phyloP scores from a whole-genome alignment of 1,140 invertebrate genomes.

The Atta texana region DNA sequence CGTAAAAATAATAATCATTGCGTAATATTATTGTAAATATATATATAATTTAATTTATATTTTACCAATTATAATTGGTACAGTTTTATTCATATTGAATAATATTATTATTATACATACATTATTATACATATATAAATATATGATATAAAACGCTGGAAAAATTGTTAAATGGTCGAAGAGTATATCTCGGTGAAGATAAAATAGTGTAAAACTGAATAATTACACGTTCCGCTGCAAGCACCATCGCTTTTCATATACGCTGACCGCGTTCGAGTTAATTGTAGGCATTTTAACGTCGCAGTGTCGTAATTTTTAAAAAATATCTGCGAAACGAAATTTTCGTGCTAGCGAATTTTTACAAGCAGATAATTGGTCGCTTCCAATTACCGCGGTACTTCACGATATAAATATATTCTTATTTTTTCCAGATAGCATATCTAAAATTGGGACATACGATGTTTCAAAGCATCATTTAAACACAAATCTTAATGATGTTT shows the following conservation, averaged over 20 bases:
- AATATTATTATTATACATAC: not conserved
- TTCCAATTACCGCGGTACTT: slow-evolving; percentile 12
- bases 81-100: not conserved
- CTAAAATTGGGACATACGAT: too few species aligned
- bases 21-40: not conserved
- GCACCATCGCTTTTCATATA: slow-evolving; percentile 24
- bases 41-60: not conserved
- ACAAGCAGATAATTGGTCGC: slow-evolving; percentile 19
- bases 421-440: too few species aligned
- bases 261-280: slow-evolving; percentile 9
- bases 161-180: not conserved
- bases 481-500: too few species aligned
- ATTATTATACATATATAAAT: not conserved
- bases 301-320: not conserved
- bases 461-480: too few species aligned
- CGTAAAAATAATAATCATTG: not conserved
- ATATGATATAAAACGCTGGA: not conserved
- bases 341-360: slow-evolving; percentile 4
- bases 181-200: not conserved
- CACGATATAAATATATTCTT: not conserved
- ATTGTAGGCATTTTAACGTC: slow-evolving; percentile 38
- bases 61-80: not conserved
- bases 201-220: slow-evolving; percentile 6
- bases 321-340: slow-evolving; percentile 10
- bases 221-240: slow-evolving; percentile 7